phyloP scores from a whole-genome alignment of 2,888 invertebrate species.

The Caenorhabditis afra region DNA sequence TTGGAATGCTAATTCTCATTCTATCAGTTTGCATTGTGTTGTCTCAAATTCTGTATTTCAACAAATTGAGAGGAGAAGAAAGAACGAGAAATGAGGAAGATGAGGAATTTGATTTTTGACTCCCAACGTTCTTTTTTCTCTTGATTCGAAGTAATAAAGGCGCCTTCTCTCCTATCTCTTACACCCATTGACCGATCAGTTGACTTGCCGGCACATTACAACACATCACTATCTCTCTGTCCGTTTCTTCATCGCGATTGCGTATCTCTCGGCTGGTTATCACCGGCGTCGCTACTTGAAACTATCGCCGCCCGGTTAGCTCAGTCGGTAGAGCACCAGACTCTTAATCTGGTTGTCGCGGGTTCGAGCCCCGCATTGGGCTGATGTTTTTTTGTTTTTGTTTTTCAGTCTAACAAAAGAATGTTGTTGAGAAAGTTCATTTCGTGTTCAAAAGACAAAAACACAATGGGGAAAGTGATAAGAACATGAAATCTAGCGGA shows the following conservation, averaged over 20 bases:
- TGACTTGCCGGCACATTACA: background rate
- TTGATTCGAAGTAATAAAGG: background rate
- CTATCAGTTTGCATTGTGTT: slow-evolving; percentile 22
- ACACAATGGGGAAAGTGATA: slow-evolving; percentile 21
- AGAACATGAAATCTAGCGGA: background rate
- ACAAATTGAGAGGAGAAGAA: slow-evolving; percentile 24
- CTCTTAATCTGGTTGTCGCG: slow-evolving; percentile 80
- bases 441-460: slow-evolving; percentile 10
- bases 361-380: slow-evolving; percentile 80
- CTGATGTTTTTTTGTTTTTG: slow-evolving; percentile 50
- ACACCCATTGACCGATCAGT: background rate
- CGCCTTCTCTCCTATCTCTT: background rate
- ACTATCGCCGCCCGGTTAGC: slow-evolving; percentile 74
- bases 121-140: background rate
- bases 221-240: background rate
- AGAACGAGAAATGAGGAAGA: slow-evolving; percentile 14
- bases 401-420: background rate
- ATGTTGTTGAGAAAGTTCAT: slow-evolving; percentile 33
- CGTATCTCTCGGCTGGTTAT: slow-evolving; percentile 8
- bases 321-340: slow-evolving; percentile 80
- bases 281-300: background rate
- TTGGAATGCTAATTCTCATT: slow-evolving; percentile 33
- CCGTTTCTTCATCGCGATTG: background rate
- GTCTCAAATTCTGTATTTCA: slow-evolving; percentile 42
- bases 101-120: slow-evolving; percentile 1